Evolutionary conservation across 37 sponge, comb jelly and placozoan genomes (phyloP).

Genomic region (Ephydatia muelleri): DNA sequence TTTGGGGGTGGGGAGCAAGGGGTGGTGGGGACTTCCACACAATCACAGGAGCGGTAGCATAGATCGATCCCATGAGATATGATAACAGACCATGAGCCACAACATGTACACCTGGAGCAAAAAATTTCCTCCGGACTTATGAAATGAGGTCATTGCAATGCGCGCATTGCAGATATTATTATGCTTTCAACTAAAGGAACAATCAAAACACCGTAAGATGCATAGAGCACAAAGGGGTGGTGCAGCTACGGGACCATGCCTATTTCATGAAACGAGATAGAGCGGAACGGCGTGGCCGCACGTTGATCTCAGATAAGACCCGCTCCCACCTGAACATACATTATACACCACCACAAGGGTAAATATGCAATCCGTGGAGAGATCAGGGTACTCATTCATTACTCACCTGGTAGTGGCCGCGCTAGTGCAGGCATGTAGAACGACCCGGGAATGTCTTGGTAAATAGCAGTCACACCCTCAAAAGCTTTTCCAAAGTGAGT

Average conservation of each 20-base stretch:
- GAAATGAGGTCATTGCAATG: not conserved
- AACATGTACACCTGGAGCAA: not conserved
- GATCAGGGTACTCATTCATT: not conserved
- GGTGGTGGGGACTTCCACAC: not conserved
- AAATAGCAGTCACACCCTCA: not conserved
- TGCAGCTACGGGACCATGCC: too few species aligned
- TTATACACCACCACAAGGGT: not conserved
- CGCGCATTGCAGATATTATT: not conserved
- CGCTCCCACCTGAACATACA: not conserved
- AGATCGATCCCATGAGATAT: not conserved
- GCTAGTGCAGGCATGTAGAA: slow-evolving; percentile 49
- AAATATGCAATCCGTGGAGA: not conserved
- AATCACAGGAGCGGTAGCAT: not conserved
- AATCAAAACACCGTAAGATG: not conserved
- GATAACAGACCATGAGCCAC: not conserved
- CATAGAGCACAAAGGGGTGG: not conserved
- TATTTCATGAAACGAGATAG: not conserved
- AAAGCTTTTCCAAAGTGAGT: slow-evolving; percentile 3
- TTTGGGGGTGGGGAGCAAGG: not conserved
- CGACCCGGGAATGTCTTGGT: slow-evolving; percentile 15
- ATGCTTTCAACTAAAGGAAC: not conserved
- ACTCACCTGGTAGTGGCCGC: slow-evolving; percentile 17
- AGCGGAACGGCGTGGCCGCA: not conserved
- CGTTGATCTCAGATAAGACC: not conserved
- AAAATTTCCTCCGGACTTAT: not conserved